Evolutionary conservation across 2,797 vertebrate species (phyloP), one percentile per base, ranked within the genome.

Genomic region (Peromyscus aztecus): DNA sequence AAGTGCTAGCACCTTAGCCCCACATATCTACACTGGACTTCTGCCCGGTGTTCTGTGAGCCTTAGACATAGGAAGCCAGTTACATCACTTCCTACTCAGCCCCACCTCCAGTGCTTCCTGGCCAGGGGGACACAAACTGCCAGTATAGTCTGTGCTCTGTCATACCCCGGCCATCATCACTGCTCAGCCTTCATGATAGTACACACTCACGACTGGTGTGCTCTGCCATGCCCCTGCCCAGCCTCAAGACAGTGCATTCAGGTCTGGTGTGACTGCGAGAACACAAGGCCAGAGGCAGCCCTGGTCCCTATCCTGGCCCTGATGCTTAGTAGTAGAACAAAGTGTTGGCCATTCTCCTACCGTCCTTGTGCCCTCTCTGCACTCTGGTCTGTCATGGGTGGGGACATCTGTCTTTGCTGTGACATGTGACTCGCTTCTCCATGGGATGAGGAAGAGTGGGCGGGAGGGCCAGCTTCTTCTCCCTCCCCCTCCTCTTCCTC

Each of bases 31-130:
- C 80, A 24, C 2, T 1, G 61, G 40, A 27, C 24, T 37, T 21
- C 14, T 2, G 1, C 27, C 0, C 1, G 1, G 11, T 5, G 24
- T 4, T 23, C 69, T 10, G 1, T 1, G 29, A 63, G 17, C 23
- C 43, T 17, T 9, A 65, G 17, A 46, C 46, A 16, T 0, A 24
- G 13, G 43, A n/a, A 34, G 34, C 12, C 23, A 29, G 34, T 29
- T 23, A 4, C 4, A 1, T 16, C 24, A 5, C 11, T 46, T 73
- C 37, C 86, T 71, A 37, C 76, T 73, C 7, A 3, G 12, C 7
- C 7, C 73, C 23, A 37, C 4, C 24, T 40, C n/a, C 0, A 2
- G 43, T 21, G 23, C 3, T 43, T 23, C 43, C 43, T 13, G 23
- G 59, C 21, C 63, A 81, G 49, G 27, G 10, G 11, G 67, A 89